A percentile compares a stretch with the other conserved stretches of the same genome.
phyloP scores from a whole-genome alignment of 2,888 invertebrate genomes.

The Aphodius sticticus region DNA sequence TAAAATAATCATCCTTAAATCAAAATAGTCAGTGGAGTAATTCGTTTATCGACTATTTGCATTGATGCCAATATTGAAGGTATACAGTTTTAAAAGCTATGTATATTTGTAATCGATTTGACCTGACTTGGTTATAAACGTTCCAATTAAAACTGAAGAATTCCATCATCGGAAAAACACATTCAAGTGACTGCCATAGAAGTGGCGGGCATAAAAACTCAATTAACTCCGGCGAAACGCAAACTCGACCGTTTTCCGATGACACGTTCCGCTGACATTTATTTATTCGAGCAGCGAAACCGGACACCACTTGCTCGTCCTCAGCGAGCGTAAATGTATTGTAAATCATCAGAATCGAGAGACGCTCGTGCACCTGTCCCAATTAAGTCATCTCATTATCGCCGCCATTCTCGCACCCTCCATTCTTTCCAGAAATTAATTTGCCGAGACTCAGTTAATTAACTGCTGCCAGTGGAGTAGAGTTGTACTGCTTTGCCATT shows the following conservation, averaged over 20 bases:
- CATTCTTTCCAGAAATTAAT: conserved; percentile 25
- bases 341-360: conserved; percentile 15
- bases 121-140: background rate
- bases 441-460: conserved; percentile 23
- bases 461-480: conserved; percentile 8
- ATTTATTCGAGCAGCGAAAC: background rate
- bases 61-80: no score
- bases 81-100: no score
- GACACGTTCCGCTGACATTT: background rate
- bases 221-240: background rate
- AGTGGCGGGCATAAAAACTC: background rate
- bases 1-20: no score
- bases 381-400: conserved; percentile 24
- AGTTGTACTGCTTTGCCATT: conserved; percentile 4
- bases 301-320: background rate
- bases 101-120: no score
- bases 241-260: background rate
- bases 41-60: no score
- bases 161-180: background rate
- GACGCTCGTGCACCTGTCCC: conserved; percentile 16
- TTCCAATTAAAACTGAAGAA: background rate
- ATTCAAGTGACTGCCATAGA: background rate
- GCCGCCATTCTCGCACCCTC: conserved; percentile 13
- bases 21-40: no score
- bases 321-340: background rate